A percentile compares a stretch with the other conserved stretches of the same genome.
Evolutionary conservation across 2,113 vertebrate species (phyloP).

Genomic region (Amblyornis subalaris): DNA sequence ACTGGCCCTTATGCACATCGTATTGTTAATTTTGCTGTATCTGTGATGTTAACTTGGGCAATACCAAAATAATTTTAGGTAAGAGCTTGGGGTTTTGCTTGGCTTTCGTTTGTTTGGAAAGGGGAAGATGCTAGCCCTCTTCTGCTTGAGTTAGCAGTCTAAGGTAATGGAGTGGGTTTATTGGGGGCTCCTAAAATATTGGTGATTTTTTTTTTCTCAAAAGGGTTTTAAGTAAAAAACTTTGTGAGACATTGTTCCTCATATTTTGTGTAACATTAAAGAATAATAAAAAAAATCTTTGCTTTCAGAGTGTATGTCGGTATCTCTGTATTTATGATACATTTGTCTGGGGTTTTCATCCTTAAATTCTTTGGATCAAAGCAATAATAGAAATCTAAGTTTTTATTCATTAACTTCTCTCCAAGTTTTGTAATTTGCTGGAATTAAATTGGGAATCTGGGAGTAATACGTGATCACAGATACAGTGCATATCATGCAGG

Average conservation of each 20-base stretch:
- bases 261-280: background rate
- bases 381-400: background rate
- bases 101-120: background rate
- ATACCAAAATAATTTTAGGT: conserved; percentile 28
- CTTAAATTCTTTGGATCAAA: background rate
- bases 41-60: conserved; percentile 8
- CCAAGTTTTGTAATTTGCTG: background rate
- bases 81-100: background rate
- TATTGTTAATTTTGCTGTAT: background rate
- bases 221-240: background rate
- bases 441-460: conserved; percentile 26
- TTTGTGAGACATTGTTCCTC: background rate
- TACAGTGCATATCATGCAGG: background rate
- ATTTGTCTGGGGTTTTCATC: background rate
- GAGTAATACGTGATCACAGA: background rate
- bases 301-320: background rate
- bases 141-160: background rate
- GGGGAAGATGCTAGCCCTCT: background rate
- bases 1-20: background rate
- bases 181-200: background rate
- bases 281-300: background rate
- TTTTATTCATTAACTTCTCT: conserved; percentile 8
- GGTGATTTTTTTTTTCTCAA: background rate
- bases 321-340: background rate
- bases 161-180: background rate